Evolutionary conservation across 2,113 vertebrate species (phyloP).

Genomic region (Pygoscelis adeliae): DNA sequence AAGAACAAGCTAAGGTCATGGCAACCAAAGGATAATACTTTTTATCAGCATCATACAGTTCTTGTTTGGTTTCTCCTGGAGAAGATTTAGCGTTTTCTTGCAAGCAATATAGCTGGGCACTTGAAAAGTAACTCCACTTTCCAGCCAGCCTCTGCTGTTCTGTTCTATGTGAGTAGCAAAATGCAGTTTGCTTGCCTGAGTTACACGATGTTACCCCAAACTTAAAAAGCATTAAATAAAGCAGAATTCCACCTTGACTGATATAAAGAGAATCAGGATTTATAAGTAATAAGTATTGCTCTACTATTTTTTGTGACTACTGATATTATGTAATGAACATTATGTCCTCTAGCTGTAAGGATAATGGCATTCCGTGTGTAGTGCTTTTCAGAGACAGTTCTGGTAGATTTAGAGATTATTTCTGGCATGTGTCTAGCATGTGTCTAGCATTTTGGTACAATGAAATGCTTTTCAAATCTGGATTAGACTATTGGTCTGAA

Average conservation of each 20-base stretch:
- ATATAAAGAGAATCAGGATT: neutral
- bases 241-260: neutral
- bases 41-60: neutral
- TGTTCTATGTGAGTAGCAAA: neutral
- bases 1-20: neutral
- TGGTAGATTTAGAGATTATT: slow-evolving; percentile 60
- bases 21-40: neutral
- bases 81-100: neutral
- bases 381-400: slow-evolving; percentile 16
- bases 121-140: neutral
- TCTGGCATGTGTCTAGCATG: neutral
- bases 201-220: neutral
- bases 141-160: neutral
- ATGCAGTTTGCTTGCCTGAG: neutral
- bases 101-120: neutral
- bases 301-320: neutral
- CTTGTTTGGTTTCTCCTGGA: neutral
- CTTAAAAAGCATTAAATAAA: neutral
- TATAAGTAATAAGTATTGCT: neutral
- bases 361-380: neutral
- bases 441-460: neutral
- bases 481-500: slow-evolving; percentile 19
- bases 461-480: slow-evolving; percentile 53
- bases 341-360: neutral
- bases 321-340: slow-evolving; percentile 7